phyloP scores from a whole-genome alignment of 2,797 vertebrate genomes.

The Strix occidentalis region DNA sequence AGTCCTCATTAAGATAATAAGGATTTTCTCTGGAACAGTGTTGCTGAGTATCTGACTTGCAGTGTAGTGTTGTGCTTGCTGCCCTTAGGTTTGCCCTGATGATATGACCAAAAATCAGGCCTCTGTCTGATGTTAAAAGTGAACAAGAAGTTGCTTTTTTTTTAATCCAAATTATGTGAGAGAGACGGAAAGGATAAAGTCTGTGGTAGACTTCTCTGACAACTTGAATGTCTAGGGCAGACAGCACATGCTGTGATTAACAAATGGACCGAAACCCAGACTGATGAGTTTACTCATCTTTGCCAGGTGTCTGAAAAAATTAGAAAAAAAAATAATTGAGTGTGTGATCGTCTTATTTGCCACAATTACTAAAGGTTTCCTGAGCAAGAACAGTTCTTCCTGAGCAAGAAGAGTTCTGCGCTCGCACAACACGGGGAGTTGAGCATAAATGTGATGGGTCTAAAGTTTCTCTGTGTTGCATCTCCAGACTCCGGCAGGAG shows the following conservation, averaged over 20 bases:
- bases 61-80: background rate
- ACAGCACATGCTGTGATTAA: background rate
- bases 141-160: background rate
- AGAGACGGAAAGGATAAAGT: background rate
- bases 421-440: background rate
- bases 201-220: background rate
- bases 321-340: background rate
- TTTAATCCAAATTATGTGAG: background rate
- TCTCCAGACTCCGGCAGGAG: background rate
- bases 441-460: background rate
- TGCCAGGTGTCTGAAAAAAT: background rate
- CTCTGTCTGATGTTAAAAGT: background rate
- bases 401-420: background rate
- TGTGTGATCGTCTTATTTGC: background rate
- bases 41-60: background rate
- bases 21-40: background rate
- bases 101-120: background rate
- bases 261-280: background rate
- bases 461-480: background rate
- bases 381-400: background rate
- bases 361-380: background rate
- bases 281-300: background rate
- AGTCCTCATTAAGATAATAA: background rate
- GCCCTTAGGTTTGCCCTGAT: background rate
- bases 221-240: background rate